Evolutionary conservation across 2,888 invertebrate species (phyloP).

Genomic region (Ditylenchus weischeri): DNA sequence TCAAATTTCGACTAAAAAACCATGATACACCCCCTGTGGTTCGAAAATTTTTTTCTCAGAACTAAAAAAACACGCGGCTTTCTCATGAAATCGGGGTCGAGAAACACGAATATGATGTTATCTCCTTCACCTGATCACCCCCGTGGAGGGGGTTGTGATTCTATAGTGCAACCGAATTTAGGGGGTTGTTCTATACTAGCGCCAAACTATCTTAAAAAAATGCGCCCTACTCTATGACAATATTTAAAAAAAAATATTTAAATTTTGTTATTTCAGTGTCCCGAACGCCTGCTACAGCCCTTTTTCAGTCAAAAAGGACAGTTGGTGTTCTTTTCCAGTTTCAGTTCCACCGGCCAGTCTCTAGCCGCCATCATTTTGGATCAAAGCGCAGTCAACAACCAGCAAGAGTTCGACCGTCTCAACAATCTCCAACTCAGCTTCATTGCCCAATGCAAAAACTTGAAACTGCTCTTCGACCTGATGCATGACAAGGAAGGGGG

Average conservation of each 20-base stretch:
- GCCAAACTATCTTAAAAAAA: no score
- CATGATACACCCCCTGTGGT: no score
- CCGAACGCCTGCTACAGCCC: constrained; percentile 25
- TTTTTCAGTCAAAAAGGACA: constrained; percentile 24
- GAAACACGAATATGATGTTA: no score
- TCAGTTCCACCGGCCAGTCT: constrained; percentile 19
- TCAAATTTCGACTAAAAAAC: no score
- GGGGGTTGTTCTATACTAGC: no score
- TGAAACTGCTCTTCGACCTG: constrained; percentile 21
- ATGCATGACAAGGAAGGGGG: constrained; percentile 11
- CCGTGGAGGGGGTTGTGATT: no score
- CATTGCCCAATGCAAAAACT: constrained; percentile 19
- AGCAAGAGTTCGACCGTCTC: constrained; percentile 16
- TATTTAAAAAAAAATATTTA: neutral
- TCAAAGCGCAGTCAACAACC: constrained; percentile 7
- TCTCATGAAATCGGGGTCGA: no score
- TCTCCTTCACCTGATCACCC: no score
- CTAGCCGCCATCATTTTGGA: constrained; percentile 22
- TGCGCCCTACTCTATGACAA: no score
- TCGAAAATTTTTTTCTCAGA: no score
- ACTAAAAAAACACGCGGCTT: no score
- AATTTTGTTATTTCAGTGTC: constrained; percentile 16
- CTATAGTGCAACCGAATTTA: no score
- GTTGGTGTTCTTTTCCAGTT: constrained; percentile 21
- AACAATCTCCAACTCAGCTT: constrained; percentile 18